Evolutionary conservation across 2,797 vertebrate genomes (phyloP), one percentile per base, ranked within the genome.

Genomic region (Sandelia bainsii): DNA sequence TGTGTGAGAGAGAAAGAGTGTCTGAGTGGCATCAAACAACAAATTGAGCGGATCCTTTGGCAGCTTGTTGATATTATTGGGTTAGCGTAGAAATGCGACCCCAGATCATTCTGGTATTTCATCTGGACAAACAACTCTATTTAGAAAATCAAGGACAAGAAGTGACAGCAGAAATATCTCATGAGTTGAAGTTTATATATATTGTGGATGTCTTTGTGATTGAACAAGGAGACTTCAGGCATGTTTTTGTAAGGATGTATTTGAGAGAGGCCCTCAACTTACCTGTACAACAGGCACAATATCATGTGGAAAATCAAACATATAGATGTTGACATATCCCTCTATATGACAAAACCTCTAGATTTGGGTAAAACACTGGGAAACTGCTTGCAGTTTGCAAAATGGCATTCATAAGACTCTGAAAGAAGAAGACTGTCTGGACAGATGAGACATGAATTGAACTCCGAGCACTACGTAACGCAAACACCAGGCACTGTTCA

Each of bases 61-160:
- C 51, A 67, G 51, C 79, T 72, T 72, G 72, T 83, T 86, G 72
- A 66, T 68, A 46, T 10, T 20, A 81, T 87, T 82, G 2, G 42
- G 79, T 90, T 85, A 40, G 68, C 81, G 85, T 87, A 71, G 82
- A 78, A 90, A 91, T 76, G 11, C 62, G 72, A 86, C 82, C 76
- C 63, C 14, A 34, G 57, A 78, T 74, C 22, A 72, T 80, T 70
- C 39, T 32, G 29, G 27, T n/a, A 32, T 72, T 81, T 67, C 37
- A 74, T 62, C n/a, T 1, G 12, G 49, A 34, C 52, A 51, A 60
- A 58, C 20, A 46, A 48, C 39, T 69, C 17, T 57, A 19, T 69
- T 69, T 62, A 46, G 29, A 64, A 63, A 56, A 70, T 69, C 37
- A 37, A 58, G 44, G 48, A 72, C 27, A 34, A 6, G 1, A 25